Evolutionary conservation across 92 coral and sea anemone genomes (phyloP).

Genomic region (Epizoanthus fatuus): DNA sequence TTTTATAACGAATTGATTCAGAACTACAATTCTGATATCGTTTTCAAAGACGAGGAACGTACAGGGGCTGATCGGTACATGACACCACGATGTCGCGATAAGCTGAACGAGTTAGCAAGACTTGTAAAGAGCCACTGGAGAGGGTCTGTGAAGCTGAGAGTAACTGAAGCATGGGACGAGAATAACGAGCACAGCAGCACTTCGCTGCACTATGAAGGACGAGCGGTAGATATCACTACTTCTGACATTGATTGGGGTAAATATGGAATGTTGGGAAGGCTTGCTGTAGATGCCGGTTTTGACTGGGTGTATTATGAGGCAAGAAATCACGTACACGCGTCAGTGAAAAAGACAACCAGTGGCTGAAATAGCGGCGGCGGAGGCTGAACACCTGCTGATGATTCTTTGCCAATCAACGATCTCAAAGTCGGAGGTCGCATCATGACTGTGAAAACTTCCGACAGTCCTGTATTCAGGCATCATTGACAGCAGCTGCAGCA

Average conservation of each 20-base stretch:
- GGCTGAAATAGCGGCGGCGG: not conserved
- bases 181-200: constrained; percentile 51
- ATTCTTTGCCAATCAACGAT: constrained; percentile 54
- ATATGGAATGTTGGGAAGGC: constrained; percentile 81
- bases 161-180: constrained; percentile 96
- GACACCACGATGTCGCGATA: constrained; percentile 87
- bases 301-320: constrained; percentile 89
- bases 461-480: constrained; percentile 74
- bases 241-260: constrained; percentile 77
- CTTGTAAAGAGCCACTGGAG: constrained; percentile 83
- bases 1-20: constrained; percentile 61
- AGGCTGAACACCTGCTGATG: constrained; percentile 57
- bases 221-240: constrained; percentile 92
- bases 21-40: constrained; percentile 80
- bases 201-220: constrained; percentile 95
- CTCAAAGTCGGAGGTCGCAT: constrained; percentile 83
- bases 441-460: constrained; percentile 69
- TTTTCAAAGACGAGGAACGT: constrained; percentile 84
- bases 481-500: not conserved
- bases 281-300: constrained; percentile 94
- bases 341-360: constrained; percentile 53
- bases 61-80: constrained; percentile 87
- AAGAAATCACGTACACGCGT: constrained; percentile 71
- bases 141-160: constrained; percentile 78
- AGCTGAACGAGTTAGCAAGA: constrained; percentile 71